Conservation (phyloP, 2,113 vertebrate species). For the Pygoscelis antarcticus region DNA sequence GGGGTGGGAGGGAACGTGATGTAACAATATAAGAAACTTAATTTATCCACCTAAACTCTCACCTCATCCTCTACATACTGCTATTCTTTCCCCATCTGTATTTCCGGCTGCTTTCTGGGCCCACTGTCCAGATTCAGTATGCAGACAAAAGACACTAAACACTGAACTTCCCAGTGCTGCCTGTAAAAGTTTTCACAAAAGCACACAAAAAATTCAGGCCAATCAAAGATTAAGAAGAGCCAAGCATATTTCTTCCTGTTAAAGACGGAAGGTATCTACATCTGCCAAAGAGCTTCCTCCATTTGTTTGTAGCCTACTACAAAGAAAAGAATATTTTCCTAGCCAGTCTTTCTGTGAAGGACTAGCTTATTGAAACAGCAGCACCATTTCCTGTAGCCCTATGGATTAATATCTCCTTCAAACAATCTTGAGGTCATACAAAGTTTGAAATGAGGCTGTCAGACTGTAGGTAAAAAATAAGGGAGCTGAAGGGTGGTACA, state of each 20-base stretch:
- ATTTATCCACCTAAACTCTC: neutral
- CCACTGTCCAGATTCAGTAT: neutral
- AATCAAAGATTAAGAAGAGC: neutral
- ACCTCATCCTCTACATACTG: neutral
- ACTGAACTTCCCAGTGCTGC: neutral
- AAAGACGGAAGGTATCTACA: neutral
- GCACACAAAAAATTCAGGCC: neutral
- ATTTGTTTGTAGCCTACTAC: neutral
- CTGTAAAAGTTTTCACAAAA: neutral
- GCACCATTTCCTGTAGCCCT: neutral
- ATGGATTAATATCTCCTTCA: neutral
- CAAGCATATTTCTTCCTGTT: constrained; percentile 10
- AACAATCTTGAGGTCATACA: neutral
- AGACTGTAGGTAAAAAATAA: neutral
- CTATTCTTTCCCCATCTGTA: neutral
- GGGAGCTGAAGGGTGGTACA: neutral
- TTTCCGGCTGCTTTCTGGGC: neutral
- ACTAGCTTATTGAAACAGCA: neutral
- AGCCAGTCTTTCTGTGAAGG: neutral
- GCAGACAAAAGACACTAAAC: neutral
- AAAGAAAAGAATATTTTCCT: neutral
- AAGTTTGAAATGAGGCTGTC: neutral
- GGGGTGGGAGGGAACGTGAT: neutral
- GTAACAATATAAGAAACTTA: neutral
- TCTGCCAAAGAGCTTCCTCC: constrained; percentile 21